Conservation (phyloP, 2,797 vertebrate genomes). For the Urosaurus nigricauda region DNA sequence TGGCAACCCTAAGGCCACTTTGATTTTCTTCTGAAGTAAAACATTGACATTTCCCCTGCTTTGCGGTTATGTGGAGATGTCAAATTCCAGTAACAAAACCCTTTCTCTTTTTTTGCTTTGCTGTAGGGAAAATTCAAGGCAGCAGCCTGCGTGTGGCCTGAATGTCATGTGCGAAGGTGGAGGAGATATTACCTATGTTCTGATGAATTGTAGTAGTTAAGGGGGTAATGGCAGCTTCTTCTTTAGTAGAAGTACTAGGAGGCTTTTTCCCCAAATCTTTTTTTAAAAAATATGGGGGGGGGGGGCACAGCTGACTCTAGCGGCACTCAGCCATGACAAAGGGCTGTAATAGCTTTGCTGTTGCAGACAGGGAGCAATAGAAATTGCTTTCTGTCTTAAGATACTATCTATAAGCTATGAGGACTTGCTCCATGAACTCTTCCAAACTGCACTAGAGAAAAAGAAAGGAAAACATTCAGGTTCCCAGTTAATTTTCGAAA, state of each 20-base stretch:
- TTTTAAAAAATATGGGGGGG: background rate
- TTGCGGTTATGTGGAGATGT: background rate
- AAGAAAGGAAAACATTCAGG: background rate
- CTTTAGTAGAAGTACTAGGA: conserved; percentile 7
- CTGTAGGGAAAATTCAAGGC: background rate
- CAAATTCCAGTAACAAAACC: conserved; percentile 10
- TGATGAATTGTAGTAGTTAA: conserved; percentile 41
- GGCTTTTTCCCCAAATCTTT: conserved; percentile 14
- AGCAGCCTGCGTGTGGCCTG: background rate
- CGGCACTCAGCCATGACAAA: conserved; percentile 14
- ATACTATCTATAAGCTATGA: background rate
- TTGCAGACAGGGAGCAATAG: conserved; percentile 1
- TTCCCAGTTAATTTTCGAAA: background rate
- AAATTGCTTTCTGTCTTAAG: conserved; percentile 21
- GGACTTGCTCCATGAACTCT: background rate
- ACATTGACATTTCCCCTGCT: conserved; percentile 6
- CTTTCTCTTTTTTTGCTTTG: background rate
- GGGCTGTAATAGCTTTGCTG: background rate
- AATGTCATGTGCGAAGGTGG: background rate
- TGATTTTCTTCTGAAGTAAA: conserved; percentile 24
- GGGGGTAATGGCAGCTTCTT: conserved; percentile 5
- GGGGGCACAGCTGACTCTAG: background rate
- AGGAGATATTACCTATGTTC: background rate
- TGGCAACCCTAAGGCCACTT: background rate
- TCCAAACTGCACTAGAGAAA: background rate